Base-by-base conservation (phyloP, 2,113 vertebrate genomes). In the Lanius collurio region DNA sequence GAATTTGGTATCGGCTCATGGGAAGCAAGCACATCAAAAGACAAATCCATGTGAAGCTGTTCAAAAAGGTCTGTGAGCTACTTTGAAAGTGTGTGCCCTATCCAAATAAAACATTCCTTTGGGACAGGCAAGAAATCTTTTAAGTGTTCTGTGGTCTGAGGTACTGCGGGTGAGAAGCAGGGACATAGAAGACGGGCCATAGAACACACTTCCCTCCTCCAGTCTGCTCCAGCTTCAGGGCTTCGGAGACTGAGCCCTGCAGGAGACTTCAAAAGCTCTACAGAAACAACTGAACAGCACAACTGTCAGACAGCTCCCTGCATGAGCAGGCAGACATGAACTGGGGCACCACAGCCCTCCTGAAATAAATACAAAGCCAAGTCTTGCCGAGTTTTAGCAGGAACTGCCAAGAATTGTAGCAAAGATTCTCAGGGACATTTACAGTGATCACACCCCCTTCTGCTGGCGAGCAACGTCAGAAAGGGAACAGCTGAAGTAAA, bases 41-140 rank as follows among this genome's bases (percentile, higher is more conserved):
- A 65, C 42, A 65, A 87, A 87, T 87, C 46, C 20, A n/a, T 26
- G 21, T 81, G 80, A 95, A 90, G 46, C 26, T n/a, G 23, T 30
- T 95, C 41, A 70, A 41, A 83, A 47, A n/a, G 20, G 21, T 50
- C 88, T 5, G 1, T 35, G 53, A 71, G 19, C 56, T 64, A 55
- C 64, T 90, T 49, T 74, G 52, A 63, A 90, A 89, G n/a, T 13
- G 14, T 31, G 17, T 27, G 24, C 46, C 44, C 53, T 55, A 59
- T 71, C 56, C 30, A 64, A 70, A 83, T 42, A 65, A 80, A 83
- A 37, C n/a, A 52, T 46, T 59, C 52, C n/a, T 83, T 80, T 59
- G 55, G 64, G 64, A 55, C 19, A 86, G 46, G 5, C n/a, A 47
- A 76, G 49, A 74, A 53, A 55, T 62, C 52, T 53, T 83, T 37